phyloP scores from a whole-genome alignment of 2,797 vertebrate genomes.

The Enteromius thamalakanensis region DNA sequence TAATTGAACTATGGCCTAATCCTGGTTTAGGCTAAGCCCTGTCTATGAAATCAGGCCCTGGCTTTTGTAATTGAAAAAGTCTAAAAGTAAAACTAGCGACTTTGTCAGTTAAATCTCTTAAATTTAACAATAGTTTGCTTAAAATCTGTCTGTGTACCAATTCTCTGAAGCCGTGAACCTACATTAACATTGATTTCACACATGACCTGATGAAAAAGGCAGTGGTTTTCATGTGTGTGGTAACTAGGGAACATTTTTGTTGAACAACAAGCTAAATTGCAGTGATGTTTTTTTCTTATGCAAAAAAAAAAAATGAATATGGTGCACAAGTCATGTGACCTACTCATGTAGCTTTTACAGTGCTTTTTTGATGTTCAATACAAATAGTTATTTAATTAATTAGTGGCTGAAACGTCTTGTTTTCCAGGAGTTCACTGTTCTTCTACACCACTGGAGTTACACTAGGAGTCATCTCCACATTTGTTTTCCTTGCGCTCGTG shows the following conservation, averaged over 20 bases:
- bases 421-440: conserved; percentile 62
- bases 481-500: conserved; percentile 57
- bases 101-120: neutral
- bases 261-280: neutral
- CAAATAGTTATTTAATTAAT: neutral
- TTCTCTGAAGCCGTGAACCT: neutral
- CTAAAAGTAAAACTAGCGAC: neutral
- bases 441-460: conserved; percentile 59
- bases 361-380: neutral
- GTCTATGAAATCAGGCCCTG: neutral
- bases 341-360: neutral
- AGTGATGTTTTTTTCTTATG: neutral
- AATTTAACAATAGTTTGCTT: neutral
- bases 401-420: neutral
- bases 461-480: conserved; percentile 56
- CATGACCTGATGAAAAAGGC: neutral
- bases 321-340: neutral
- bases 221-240: neutral
- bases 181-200: neutral
- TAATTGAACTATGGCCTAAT: too few species aligned
- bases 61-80: neutral
- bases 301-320: neutral
- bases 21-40: too few species aligned
- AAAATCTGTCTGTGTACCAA: neutral
- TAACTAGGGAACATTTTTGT: neutral